Conservation (phyloP, 2,888 invertebrate genomes). For the Crossocerus cetratus region DNA sequence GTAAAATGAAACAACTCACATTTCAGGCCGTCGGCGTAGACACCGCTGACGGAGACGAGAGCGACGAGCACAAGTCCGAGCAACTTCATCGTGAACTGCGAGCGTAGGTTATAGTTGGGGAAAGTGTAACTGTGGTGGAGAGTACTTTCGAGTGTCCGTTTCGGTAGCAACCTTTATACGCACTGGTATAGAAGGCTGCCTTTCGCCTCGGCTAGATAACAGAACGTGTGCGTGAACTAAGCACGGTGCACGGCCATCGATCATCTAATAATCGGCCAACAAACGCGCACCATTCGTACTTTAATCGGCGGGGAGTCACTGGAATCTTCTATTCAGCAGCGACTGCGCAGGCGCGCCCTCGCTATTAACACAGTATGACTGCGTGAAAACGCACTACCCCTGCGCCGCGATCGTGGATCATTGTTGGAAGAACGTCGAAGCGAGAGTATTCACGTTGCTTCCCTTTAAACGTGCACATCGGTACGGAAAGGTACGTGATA, state of each 20-base stretch:
- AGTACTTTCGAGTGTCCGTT: slow-evolving; percentile 39
- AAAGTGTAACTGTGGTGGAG: slow-evolving; percentile 23
- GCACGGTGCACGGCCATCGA: slow-evolving; percentile 52
- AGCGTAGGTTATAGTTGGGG: slow-evolving; percentile 29
- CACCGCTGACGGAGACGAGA: slow-evolving; percentile 76
- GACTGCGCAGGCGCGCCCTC: slow-evolving; percentile 43
- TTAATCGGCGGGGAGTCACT: slow-evolving; percentile 41
- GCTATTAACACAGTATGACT: slow-evolving; percentile 61
- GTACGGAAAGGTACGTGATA: slow-evolving; percentile 42
- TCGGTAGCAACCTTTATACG: slow-evolving; percentile 87
- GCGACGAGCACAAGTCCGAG: slow-evolving; percentile 79
- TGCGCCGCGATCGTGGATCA: slow-evolving; percentile 39
- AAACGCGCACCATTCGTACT: slow-evolving; percentile 52
- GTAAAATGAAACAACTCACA: slow-evolving; percentile 83
- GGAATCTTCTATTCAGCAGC: slow-evolving; percentile 40
- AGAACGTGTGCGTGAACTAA: slow-evolving; percentile 50
- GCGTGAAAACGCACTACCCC: slow-evolving; percentile 40
- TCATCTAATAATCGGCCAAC: slow-evolving; percentile 51
- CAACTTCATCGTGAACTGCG: slow-evolving; percentile 71
- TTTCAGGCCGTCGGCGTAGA: slow-evolving; percentile 79
- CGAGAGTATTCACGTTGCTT: slow-evolving; percentile 76
- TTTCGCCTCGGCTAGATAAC: slow-evolving; percentile 49
- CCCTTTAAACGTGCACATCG: slow-evolving; percentile 49
- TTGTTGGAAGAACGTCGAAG: slow-evolving; percentile 74
- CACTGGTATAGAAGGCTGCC: slow-evolving; percentile 92